These are phyloP conservation scores for Cervus canadensis DNA, from an alignment of 2,113 vertebrate genomes.

Conservation along the genomic window DNA sequence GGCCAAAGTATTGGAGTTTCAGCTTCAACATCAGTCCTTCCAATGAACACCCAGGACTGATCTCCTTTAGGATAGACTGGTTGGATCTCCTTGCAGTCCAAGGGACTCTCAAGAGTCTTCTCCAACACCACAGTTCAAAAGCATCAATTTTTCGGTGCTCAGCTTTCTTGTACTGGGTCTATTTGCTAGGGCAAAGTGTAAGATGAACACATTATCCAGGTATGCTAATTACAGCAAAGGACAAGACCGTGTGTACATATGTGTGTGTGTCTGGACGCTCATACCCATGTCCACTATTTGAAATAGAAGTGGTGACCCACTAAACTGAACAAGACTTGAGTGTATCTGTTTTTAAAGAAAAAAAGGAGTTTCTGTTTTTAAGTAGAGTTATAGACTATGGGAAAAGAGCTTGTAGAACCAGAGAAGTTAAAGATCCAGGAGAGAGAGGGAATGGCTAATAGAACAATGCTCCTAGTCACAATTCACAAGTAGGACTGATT, in stretches of 20 bases:
- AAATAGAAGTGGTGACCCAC: background rate
- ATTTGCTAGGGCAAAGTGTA: background rate
- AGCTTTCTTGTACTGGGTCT: background rate
- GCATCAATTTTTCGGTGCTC: no score
- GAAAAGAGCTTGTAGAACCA: background rate
- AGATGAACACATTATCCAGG: background rate
- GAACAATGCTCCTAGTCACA: background rate
- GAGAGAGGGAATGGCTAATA: background rate
- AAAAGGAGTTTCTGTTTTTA: background rate
- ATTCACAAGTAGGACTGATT: background rate
- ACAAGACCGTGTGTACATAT: background rate
- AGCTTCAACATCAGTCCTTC: no score
- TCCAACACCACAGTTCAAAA: no score
- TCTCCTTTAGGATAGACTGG: no score
- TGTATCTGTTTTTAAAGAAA: background rate
- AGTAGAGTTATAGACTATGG: background rate
- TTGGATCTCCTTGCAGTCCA: no score
- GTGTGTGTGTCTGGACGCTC: accelerated
- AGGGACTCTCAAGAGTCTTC: no score
- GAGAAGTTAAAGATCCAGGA: background rate
- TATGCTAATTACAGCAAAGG: background rate
- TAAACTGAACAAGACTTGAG: background rate
- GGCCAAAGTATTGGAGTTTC: no score
- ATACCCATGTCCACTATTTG: background rate
- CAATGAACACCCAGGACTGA: no score